These are phyloP conservation scores for Notothenia rossii DNA, from an alignment of 2,113 vertebrate genomes.

Conservation along the genomic window DNA sequence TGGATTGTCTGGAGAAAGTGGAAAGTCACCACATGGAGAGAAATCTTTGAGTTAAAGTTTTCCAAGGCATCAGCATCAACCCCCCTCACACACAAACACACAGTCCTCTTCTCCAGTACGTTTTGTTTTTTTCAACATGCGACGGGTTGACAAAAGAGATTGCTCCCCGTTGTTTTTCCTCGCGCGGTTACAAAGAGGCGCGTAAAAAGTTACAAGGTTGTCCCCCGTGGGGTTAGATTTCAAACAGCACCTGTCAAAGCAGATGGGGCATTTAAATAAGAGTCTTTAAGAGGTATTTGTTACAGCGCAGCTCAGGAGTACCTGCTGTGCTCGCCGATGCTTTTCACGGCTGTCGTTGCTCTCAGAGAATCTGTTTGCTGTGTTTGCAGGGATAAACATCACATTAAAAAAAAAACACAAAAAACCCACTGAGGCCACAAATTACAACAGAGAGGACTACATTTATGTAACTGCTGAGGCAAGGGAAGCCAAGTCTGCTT, in stretches of 20 bases:
- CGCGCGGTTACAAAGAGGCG: constrained; percentile 80
- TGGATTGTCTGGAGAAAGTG: constrained; percentile 25
- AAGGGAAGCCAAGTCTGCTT: constrained; percentile 54
- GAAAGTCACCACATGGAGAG: constrained; percentile 67
- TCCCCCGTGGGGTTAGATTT: constrained; percentile 85
- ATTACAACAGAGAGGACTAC: constrained; percentile 78
- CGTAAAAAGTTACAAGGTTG: constrained; percentile 84
- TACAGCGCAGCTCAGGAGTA: constrained; percentile 77
- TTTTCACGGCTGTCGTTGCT: constrained; percentile 80
- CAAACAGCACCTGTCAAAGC: constrained; percentile 88
- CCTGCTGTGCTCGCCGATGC: constrained; percentile 86
- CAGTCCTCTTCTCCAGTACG: constrained; percentile 52
- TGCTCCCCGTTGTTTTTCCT: constrained; percentile 77
- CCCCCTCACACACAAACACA: constrained; percentile 6
- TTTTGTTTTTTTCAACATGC: constrained; percentile 69
- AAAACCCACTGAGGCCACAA: constrained; percentile 76
- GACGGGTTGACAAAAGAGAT: constrained; percentile 75
- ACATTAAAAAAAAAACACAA: constrained; percentile 67
- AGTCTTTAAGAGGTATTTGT: constrained; percentile 86
- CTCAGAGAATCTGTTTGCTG: constrained; percentile 79
- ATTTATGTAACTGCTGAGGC: constrained; percentile 77
- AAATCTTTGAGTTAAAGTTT: constrained; percentile 79
- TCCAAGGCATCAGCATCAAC: constrained; percentile 63
- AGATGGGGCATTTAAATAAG: constrained; percentile 87
- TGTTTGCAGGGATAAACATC: constrained; percentile 79